phyloP scores from a whole-genome alignment of 1,140 invertebrate species.

The Formica selysi region DNA sequence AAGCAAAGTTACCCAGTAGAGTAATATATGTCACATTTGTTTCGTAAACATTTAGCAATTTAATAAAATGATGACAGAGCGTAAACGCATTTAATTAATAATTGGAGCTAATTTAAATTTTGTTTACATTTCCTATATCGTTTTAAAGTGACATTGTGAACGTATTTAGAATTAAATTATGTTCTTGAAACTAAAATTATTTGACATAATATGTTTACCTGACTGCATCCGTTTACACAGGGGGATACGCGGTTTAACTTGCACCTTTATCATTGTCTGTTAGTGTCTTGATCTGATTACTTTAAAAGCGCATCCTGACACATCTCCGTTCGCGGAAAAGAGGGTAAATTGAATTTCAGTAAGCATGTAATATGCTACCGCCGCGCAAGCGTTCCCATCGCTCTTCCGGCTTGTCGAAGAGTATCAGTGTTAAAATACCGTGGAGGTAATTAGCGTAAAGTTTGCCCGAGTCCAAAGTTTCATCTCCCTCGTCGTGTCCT shows the following conservation, averaged over 20 bases:
- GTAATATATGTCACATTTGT: conserved; percentile 18
- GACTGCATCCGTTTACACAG: neutral
- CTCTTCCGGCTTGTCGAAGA: conserved; percentile 48
- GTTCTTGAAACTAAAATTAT: conserved; percentile 19
- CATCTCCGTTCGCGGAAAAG: conserved; percentile 28
- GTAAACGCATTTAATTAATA: conserved; percentile 23
- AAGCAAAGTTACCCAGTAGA: neutral
- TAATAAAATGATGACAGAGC: conserved; percentile 28
- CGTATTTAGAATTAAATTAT: conserved; percentile 26
- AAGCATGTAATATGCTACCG: conserved; percentile 14
- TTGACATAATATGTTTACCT: neutral
- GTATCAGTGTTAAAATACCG: conserved; percentile 58
- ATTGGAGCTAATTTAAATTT: conserved; percentile 46
- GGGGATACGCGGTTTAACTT: conserved; percentile 29
- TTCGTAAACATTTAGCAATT: conserved; percentile 21
- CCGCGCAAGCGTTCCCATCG: conserved; percentile 19
- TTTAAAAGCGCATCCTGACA: conserved; percentile 44
- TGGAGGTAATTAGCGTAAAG: conserved; percentile 52
- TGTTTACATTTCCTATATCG: neutral
- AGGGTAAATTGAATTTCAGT: conserved; percentile 57
- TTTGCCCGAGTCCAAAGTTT: conserved; percentile 47
- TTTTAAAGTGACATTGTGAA: neutral
- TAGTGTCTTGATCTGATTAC: conserved; percentile 52
- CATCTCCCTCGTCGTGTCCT: conserved; percentile 30
- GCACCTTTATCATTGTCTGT: conserved; percentile 40